Base-by-base conservation (phyloP, 2,797 vertebrate species). In the Petrocephalus sullivani region DNA sequence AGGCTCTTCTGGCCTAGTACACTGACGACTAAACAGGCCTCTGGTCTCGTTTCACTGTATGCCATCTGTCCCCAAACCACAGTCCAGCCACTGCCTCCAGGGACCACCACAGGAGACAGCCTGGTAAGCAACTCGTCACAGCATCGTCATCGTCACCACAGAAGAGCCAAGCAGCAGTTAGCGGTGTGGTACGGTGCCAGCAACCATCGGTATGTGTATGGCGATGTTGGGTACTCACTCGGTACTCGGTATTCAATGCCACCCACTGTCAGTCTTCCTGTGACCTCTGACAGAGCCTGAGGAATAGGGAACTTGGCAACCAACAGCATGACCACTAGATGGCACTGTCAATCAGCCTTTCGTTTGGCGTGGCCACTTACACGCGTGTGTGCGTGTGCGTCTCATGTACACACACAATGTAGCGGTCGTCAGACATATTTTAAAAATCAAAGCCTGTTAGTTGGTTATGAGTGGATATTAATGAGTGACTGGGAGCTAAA, bases 301-400 rank as follows among this genome's bases (percentile, higher is more conserved):
- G 33, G 33, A 78, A 58, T 82, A 10, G 49, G 75, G 56, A 8
- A 82, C 41, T 16, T 67, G 23, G 56, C 7, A 84, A 60, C 21
- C 58, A 33, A 64, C 2, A 64, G 8, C 46, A 61, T 37, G 57
- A 12, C 78, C 87, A 88, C 78, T 88, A 88, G 87, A 84, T 88
- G 87, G 87, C n/a, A 75, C 87, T 88, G 78, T 19, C 57, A 88
- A 61, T 84, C 87, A 88, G 81, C 28, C n/a, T 51, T 60, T 21
- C 21, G 16, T 53, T 85, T 4, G 19, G 51, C 61, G 56, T 60
- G 56, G 23, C 61, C 61, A 12, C 21, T 12, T 64, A 2, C 60
- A 0, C 9, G 21, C 23, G 60, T 9, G 58, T 1, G 9, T 53
- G 46, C 16, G 75, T 2, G 19, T 5, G 51, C 8, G 78, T 51